phyloP scores from a whole-genome alignment of 2,888 invertebrate genomes.

The Hemaris fuciformis region DNA sequence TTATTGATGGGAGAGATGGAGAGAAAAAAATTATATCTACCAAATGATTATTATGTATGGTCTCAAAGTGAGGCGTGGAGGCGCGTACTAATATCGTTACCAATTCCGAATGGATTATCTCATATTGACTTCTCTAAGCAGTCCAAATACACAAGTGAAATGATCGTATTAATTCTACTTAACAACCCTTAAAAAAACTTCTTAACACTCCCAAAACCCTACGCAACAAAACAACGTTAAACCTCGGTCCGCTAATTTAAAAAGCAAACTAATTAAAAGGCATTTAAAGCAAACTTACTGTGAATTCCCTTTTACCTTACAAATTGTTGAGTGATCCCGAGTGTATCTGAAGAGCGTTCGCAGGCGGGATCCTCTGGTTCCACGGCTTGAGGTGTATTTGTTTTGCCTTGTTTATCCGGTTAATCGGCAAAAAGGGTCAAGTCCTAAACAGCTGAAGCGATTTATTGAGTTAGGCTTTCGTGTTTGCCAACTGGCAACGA shows the following conservation, averaged over 20 bases:
- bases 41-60: too few species aligned
- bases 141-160: too few species aligned
- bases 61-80: too few species aligned
- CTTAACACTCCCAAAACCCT: not conserved
- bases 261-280: slow-evolving; percentile 7
- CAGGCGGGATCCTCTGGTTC: not conserved
- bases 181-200: not conserved
- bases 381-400: slow-evolving; percentile 30
- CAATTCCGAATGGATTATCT: too few species aligned
- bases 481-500: slow-evolving; percentile 33
- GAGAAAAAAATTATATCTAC: too few species aligned
- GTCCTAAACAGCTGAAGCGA: slow-evolving; percentile 30
- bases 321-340: not conserved
- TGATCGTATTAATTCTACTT: not conserved
- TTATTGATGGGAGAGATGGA: too few species aligned
- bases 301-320: not conserved
- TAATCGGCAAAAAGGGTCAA: slow-evolving; percentile 43
- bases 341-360: slow-evolving; percentile 3
- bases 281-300: not conserved
- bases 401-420: slow-evolving; percentile 36
- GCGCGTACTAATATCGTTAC: too few species aligned
- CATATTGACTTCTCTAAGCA: too few species aligned
- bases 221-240: not conserved
- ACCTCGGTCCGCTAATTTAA: not conserved
- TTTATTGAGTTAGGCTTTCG: slow-evolving; percentile 40